Conservation (phyloP, 1,140 invertebrate genomes). For the Ylistrum balloti region DNA sequence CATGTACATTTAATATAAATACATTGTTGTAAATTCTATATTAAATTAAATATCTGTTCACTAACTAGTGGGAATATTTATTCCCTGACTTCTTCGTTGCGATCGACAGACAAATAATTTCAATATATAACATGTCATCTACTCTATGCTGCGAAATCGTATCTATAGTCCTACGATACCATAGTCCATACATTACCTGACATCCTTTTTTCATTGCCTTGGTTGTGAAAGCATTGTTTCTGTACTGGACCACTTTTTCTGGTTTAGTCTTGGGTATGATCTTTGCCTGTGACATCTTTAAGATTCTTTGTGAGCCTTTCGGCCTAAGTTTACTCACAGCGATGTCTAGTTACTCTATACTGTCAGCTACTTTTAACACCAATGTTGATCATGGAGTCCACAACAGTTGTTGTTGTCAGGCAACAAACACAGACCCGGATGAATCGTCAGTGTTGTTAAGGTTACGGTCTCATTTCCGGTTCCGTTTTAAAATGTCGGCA, state of each 20-base stretch:
- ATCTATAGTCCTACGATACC: too few relatives aligned
- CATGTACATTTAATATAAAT: too few relatives aligned
- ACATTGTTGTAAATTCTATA: too few relatives aligned
- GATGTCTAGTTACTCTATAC: neutral
- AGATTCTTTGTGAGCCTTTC: conserved; percentile 7
- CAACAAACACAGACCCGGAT: conserved; percentile 62
- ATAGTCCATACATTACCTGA: neutral
- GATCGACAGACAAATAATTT: too few relatives aligned
- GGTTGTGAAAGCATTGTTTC: conserved; percentile 51
- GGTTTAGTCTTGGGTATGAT: conserved; percentile 41
- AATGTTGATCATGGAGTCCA: conserved; percentile 50
- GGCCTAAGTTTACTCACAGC: conserved; percentile 38
- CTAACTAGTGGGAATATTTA: too few relatives aligned
- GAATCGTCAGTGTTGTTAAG: conserved; percentile 54
- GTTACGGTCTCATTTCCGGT: conserved; percentile 46
- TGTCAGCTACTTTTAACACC: neutral
- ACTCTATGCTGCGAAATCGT: too few relatives aligned
- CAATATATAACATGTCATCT: too few relatives aligned
- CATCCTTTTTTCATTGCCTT: conserved; percentile 43
- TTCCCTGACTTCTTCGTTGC: too few relatives aligned
- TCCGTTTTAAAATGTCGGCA: conserved; percentile 45
- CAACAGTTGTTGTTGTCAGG: conserved; percentile 59
- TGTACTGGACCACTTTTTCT: neutral
- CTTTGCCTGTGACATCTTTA: conserved; percentile 57
- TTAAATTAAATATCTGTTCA: too few relatives aligned